phyloP scores from a whole-genome alignment of 2,113 vertebrate genomes.

The Aphyosemion australe region DNA sequence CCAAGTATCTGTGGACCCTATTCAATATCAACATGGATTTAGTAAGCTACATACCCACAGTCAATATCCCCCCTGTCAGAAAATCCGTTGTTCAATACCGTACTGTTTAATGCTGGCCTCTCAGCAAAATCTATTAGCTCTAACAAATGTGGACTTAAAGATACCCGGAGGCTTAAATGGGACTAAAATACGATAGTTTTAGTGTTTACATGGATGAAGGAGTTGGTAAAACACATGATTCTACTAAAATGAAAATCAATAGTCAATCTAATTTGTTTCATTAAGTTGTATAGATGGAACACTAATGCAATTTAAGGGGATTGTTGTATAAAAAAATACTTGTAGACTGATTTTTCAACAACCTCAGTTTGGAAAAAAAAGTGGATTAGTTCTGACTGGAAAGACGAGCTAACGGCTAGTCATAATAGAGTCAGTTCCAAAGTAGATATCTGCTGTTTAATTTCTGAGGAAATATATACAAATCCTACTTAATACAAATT shows the following conservation, averaged over 20 bases:
- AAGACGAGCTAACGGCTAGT: too few relatives aligned
- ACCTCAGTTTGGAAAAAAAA: too few relatives aligned
- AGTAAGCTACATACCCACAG: conserved; percentile 36
- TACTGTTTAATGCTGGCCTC: conserved; percentile 16
- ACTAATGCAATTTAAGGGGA: too few relatives aligned
- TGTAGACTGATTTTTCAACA: too few relatives aligned
- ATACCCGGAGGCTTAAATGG: conserved; percentile 1
- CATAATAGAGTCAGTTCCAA: too few relatives aligned
- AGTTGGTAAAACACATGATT: not conserved
- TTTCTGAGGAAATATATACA: too few relatives aligned
- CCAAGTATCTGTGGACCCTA: conserved; percentile 39
- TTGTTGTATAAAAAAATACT: too few relatives aligned
- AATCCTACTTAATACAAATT: too few relatives aligned
- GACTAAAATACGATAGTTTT: not conserved
- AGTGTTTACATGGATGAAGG: not conserved
- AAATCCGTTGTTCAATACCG: conserved; percentile 42
- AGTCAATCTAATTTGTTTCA: not conserved
- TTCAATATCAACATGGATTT: conserved; percentile 61
- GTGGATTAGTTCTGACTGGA: too few relatives aligned
- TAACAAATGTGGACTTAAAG: conserved; percentile 21
- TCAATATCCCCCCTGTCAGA: conserved; percentile 55
- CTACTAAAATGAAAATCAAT: not conserved
- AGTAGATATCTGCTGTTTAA: too few relatives aligned
- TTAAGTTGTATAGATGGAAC: not conserved
- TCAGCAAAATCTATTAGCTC: conserved; percentile 29